phyloP scores from a whole-genome alignment of 1,140 invertebrate genomes.

The Stegodyphus mimosarum region DNA sequence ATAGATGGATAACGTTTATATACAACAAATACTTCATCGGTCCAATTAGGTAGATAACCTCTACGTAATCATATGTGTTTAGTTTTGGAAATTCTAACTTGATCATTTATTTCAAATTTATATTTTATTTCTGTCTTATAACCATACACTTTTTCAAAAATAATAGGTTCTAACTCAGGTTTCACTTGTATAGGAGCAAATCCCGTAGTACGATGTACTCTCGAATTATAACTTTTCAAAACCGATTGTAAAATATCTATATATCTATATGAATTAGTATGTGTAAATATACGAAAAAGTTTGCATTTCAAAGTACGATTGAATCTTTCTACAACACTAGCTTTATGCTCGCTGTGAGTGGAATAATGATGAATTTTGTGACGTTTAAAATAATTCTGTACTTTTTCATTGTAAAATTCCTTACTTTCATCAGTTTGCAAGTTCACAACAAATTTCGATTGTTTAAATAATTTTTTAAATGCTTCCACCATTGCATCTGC shows the following conservation, averaged over 20 bases:
- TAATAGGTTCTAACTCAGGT: slow-evolving; percentile 64
- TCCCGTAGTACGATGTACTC: slow-evolving; percentile 68
- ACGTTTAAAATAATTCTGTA: slow-evolving; percentile 65
- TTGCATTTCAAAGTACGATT: slow-evolving; percentile 70
- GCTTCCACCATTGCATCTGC: slow-evolving; percentile 56
- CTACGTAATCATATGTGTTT: background rate
- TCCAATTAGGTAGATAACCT: slow-evolving; percentile 23
- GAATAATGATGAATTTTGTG: slow-evolving; percentile 69
- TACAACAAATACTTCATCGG: background rate
- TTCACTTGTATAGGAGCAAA: slow-evolving; percentile 67
- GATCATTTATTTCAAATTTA: slow-evolving; percentile 3
- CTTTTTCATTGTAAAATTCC: slow-evolving; percentile 59
- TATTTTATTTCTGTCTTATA: background rate
- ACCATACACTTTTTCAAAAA: too few relatives aligned
- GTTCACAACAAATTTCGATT: background rate
- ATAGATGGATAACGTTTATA: slow-evolving; percentile 9
- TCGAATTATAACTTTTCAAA: slow-evolving; percentile 63
- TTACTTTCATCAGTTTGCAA: slow-evolving; percentile 58
- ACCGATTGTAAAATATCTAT: slow-evolving; percentile 65
- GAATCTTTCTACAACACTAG: slow-evolving; percentile 70
- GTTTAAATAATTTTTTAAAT: slow-evolving; percentile 59
- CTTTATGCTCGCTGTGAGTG: slow-evolving; percentile 67
- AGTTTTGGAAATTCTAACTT: slow-evolving; percentile 29
- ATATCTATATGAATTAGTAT: slow-evolving; percentile 68
- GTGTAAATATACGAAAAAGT: slow-evolving; percentile 69